Base-by-base conservation (phyloP, 2,888 invertebrate species). In the Galerucella pusilla region DNA sequence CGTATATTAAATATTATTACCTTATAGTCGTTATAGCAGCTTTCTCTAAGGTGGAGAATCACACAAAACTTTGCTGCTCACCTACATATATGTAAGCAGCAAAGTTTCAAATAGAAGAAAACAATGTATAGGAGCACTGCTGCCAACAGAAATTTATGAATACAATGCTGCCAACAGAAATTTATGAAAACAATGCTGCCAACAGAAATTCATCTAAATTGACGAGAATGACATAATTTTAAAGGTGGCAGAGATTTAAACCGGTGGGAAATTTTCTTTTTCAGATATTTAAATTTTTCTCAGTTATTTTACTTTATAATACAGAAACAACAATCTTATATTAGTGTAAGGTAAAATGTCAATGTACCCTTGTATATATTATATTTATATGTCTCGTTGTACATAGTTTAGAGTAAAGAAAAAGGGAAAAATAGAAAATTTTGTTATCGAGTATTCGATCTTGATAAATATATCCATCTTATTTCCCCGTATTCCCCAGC, bases 401-500 rank as follows among this genome's bases (percentile, higher is more conserved):
- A 52, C 4, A 57, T 57, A 57, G 10, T 9, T 57, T 16, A 16
- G 16, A 16, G 16, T 10, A 57, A 57, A 57, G 46, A 65, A 64
- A 64, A 35, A 14, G 28, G 35, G 46, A 65, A 65, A 71, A 71
- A 71, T 71, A 71, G 71, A 71, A 71, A 71, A 59, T 66, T 66
- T 66, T 66, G 35, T 49, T 72, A 72, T 72, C 49, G 59, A 60
- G 72, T 46, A 72, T 59, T 72, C 71, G 46, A 72, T 72, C 72
- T 72, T 65, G 72, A 72, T 72, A 72, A 72, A 72, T 72, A 49
- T 66, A 66, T 76, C 71, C 73, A 71, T 73, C 71, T 71, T 73
- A 68, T 73, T 78, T 76, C 68, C 63, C 63, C 66, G 68, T 69
- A 68, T 42, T 68, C 71, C 71, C 76, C 69, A 64, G 66, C 49